phyloP scores from a whole-genome alignment of 2,113 vertebrate genomes.

The Gulo gulo region DNA sequence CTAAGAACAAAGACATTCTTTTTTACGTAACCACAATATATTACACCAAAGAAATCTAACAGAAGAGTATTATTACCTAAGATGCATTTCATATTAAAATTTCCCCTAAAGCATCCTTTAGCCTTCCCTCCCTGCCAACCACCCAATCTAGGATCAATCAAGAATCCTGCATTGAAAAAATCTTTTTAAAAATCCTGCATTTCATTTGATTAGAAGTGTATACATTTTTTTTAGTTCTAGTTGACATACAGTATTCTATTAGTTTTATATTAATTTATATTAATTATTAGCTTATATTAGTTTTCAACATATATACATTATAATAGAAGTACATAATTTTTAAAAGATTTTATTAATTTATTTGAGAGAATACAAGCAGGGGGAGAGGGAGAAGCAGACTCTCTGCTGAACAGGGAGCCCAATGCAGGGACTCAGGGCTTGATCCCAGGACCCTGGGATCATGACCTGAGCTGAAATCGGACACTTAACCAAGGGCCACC shows the following conservation, averaged over 20 bases:
- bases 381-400: background rate
- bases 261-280: too few relatives aligned
- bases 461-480: background rate
- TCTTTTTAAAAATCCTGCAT: background rate
- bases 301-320: background rate
- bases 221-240: background rate
- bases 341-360: too few relatives aligned
- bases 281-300: background rate
- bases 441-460: background rate
- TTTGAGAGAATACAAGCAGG: background rate
- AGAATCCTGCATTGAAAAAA: background rate
- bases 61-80: background rate
- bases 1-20: background rate
- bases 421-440: fast-evolving
- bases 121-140: fast-evolving
- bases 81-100: background rate
- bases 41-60: background rate
- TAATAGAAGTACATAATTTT: background rate
- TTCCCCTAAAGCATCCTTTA: background rate
- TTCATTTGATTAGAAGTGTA: background rate
- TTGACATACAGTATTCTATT: background rate
- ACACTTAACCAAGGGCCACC: background rate
- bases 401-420: background rate
- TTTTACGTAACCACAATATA: background rate
- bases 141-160: background rate